Base-by-base conservation (phyloP, 2,797 vertebrate species). In the Ibycter americanus region DNA sequence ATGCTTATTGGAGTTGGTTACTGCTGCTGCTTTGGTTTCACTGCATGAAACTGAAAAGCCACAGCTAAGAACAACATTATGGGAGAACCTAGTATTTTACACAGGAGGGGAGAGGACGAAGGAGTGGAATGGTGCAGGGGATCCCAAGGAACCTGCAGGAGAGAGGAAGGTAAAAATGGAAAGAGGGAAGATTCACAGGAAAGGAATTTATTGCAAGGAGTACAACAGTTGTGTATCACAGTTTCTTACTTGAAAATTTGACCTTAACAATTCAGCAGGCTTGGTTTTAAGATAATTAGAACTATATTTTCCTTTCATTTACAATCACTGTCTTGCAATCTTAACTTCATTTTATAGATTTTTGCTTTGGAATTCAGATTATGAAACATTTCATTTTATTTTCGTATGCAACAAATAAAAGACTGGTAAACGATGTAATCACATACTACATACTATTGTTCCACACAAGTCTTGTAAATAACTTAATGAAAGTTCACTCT, bases 21-120 rank as follows among this genome's bases (percentile, higher is more conserved):
- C 54, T 81, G 46, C 83, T 86, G 61, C 61, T 94, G 26, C 47
- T 93, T 95, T 85, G 16, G 67, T 85, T 95, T 95, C 71, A 56
- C 91, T 56, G 44, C 40, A 31, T 84, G 82, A 87, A 85, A 74
- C 52, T 80, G 67, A 88, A 94, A 95, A 94, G 31, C 25, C 55
- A 70, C 34, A 87, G 54, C 51, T 86, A 61, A 82, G 59, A 89
- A 36, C 65, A 81, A 36, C 40, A 23, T 71, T 87, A 38, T 8
- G 9, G 17, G 5, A 7, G 19, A 87, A 59, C 22, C 22, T 70
- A 16, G 21, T 78, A 42, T 89, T 93, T 94, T 92, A 82, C 27
- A 6, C 29, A 65, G 81, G 55, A 93, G 19, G 46, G 34, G 21
- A 81, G 29, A 90, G 25, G 15, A 65, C 44, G 47, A 84, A 84